Conservation (phyloP, 2,113 vertebrate genomes). For the Nanger granti region DNA sequence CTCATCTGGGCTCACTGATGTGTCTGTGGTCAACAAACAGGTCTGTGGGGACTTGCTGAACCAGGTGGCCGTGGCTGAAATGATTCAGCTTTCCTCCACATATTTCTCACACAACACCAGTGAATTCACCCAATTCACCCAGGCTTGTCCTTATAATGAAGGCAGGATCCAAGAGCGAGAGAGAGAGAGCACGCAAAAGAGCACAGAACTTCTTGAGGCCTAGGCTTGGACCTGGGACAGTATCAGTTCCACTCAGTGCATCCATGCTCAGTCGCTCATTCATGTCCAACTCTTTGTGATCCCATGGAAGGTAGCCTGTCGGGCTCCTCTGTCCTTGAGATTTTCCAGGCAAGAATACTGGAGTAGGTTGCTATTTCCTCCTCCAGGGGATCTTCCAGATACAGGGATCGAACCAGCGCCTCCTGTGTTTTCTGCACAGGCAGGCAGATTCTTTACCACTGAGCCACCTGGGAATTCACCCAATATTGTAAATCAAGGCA, state of each 20-base stretch:
- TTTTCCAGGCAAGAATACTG: neutral
- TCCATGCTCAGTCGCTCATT: neutral
- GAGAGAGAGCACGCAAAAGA: neutral
- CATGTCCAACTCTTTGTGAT: neutral
- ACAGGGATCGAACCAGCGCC: accelerated
- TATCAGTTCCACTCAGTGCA: neutral
- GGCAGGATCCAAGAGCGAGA: neutral
- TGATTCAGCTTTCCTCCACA: neutral
- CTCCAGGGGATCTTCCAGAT: neutral
- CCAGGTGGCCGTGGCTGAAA: neutral
- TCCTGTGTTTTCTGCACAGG: neutral
- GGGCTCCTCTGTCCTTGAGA: neutral
- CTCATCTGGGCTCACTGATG: neutral
- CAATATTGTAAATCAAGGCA: neutral
- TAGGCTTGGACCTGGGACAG: neutral
- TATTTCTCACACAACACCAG: neutral
- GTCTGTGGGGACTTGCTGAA: neutral
- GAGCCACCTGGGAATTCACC: neutral
- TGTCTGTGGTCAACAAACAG: neutral
- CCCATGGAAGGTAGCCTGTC: neutral
- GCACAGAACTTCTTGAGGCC: neutral
- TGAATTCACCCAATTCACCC: neutral
- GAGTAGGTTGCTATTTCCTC: neutral
- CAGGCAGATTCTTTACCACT: neutral
- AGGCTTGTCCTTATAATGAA: neutral